These are phyloP conservation scores for Heterodera filipjevi DNA, from an alignment of 2,888 invertebrate genomes.

Conservation along the genomic window DNA sequence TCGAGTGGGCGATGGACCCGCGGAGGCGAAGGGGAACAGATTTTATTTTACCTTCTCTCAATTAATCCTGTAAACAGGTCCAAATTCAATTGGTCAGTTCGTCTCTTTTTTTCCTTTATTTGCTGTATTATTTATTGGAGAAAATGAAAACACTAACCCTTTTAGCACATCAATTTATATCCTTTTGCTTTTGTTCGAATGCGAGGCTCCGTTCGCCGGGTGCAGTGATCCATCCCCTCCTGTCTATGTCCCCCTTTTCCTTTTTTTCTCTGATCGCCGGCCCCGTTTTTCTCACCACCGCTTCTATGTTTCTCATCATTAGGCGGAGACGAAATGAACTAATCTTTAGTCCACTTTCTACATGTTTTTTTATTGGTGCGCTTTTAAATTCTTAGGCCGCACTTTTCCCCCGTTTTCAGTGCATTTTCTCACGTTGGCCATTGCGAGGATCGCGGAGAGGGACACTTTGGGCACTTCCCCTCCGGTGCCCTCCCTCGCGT, in stretches of 20 bases:
- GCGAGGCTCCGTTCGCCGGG: background rate
- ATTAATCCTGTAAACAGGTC: background rate
- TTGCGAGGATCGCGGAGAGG: background rate
- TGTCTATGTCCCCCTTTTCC: background rate
- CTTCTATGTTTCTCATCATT: background rate
- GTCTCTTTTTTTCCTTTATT: too few relatives aligned
- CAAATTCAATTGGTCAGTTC: background rate
- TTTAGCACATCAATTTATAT: background rate
- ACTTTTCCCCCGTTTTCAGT: background rate
- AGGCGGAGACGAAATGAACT: background rate
- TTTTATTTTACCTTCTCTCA: background rate
- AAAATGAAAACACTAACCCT: too few relatives aligned
- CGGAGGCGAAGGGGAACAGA: background rate
- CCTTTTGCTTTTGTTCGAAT: background rate
- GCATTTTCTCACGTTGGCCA: background rate
- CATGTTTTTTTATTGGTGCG: background rate
- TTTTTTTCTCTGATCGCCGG: background rate
- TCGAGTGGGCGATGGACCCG: conserved; percentile 11
- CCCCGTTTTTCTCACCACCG: background rate
- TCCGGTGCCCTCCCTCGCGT: background rate
- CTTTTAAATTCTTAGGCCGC: background rate
- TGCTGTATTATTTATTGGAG: background rate
- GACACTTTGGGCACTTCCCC: background rate
- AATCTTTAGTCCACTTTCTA: background rate
- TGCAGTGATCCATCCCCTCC: too few relatives aligned